These are phyloP conservation scores for Acrocephalus scirpaceus DNA, from an alignment of 2,797 vertebrate species.

Conservation along the genomic window DNA sequence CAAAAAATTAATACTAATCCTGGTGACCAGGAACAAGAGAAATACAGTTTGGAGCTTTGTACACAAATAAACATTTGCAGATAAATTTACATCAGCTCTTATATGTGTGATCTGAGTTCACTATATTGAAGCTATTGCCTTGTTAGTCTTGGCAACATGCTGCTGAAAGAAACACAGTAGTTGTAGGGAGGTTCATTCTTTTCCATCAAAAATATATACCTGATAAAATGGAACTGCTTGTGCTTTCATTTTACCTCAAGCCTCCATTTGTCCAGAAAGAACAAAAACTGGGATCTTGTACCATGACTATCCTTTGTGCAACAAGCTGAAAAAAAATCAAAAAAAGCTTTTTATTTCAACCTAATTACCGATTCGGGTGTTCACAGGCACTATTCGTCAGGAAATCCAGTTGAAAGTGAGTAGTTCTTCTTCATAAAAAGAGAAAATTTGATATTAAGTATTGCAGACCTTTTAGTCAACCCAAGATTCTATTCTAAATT, in stretches of 20 bases:
- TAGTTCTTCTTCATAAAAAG: constrained; percentile 11
- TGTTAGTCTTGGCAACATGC: not conserved
- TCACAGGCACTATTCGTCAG: not conserved
- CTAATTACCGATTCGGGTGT: not conserved
- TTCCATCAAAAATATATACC: not conserved
- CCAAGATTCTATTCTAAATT: constrained; percentile 36
- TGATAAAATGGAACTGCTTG: not conserved
- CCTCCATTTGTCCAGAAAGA: not conserved
- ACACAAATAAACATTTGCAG: not conserved
- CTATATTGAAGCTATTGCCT: not conserved
- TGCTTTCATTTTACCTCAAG: not conserved
- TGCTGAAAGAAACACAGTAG: not conserved
- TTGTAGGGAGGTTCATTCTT: not conserved
- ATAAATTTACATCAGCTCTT: not conserved
- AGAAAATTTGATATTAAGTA: constrained; percentile 53
- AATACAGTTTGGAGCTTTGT: not conserved
- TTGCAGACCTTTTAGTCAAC: constrained; percentile 33
- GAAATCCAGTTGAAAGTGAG: constrained; percentile 25
- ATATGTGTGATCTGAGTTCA: not conserved
- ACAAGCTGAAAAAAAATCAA: not conserved
- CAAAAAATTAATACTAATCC: not conserved
- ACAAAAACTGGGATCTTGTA: not conserved
- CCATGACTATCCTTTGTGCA: not conserved
- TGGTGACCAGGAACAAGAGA: not conserved
- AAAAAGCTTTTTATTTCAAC: not conserved